Conservation (phyloP, 2,113 vertebrate species). For the Caretta caretta region DNA sequence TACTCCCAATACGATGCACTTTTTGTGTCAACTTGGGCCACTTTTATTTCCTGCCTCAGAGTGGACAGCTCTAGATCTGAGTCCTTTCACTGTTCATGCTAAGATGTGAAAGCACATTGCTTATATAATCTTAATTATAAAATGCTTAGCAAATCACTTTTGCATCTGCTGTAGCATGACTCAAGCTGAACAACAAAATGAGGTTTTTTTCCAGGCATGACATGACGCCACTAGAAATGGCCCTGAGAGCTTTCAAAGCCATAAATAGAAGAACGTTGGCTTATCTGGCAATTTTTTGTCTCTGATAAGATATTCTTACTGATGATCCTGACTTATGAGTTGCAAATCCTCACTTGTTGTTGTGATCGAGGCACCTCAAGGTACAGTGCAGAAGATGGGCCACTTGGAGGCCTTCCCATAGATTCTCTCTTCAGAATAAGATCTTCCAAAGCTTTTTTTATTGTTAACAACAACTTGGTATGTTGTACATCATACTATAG, state of each 20-base stretch:
- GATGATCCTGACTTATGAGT: not conserved
- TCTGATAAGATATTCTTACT: accelerated
- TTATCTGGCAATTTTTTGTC: not conserved
- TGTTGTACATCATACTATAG: accelerated
- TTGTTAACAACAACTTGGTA: not conserved
- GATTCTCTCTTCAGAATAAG: not conserved
- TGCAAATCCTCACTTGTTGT: not conserved
- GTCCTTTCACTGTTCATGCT: not conserved
- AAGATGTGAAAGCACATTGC: constrained; percentile 48
- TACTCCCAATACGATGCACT: not conserved
- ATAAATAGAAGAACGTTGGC: not conserved
- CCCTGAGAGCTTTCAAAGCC: constrained; percentile 53
- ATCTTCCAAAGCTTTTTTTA: accelerated
- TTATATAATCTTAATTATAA: constrained; percentile 45
- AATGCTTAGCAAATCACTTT: constrained; percentile 61
- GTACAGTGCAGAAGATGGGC: not conserved
- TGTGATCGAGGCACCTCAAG: accelerated
- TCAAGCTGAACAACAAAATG: constrained; percentile 31
- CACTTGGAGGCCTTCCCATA: not conserved
- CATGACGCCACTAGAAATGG: constrained; percentile 30
- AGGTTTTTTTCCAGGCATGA: constrained; percentile 41
- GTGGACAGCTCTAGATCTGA: not conserved
- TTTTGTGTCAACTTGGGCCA: not conserved
- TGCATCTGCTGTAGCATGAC: constrained; percentile 17
- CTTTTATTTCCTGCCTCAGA: constrained; percentile 20